Evolutionary conservation across 2,113 vertebrate genomes (phyloP).

Genomic region (Hydropotes inermis): DNA sequence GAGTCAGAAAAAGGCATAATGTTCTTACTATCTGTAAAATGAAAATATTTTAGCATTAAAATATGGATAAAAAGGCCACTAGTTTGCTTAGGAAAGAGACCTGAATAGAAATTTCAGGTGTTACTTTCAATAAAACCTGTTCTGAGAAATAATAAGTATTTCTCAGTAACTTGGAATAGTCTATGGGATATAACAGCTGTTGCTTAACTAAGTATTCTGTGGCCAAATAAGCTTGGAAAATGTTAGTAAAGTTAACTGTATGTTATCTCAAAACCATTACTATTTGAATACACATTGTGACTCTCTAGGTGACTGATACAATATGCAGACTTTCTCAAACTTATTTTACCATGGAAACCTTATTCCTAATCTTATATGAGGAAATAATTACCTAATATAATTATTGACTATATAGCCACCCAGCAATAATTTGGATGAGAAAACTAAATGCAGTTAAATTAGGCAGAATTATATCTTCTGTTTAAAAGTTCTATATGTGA

Average conservation of each 20-base stretch:
- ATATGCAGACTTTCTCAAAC: not conserved
- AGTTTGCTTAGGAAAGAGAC: not conserved
- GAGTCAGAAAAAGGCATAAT: conserved; percentile 94
- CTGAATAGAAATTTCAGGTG: conserved; percentile 2
- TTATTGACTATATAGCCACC: not conserved
- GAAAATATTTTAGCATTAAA: conserved; percentile 62
- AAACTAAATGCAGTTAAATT: not conserved
- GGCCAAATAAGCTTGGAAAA: not conserved
- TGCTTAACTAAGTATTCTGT: conserved; percentile 17
- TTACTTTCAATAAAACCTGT: conserved; percentile 2
- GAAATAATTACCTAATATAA: not conserved
- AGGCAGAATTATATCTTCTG: not conserved
- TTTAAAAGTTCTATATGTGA: not conserved
- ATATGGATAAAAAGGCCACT: not conserved
- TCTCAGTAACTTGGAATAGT: not conserved
- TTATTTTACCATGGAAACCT: not conserved
- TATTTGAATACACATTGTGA: not conserved
- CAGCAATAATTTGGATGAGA: not conserved
- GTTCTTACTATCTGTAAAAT: conserved; percentile 92
- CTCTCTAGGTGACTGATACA: not conserved
- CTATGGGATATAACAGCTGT: not conserved
- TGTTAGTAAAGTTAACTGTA: not conserved
- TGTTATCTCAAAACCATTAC: not conserved
- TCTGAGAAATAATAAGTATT: not conserved
- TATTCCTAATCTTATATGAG: not conserved